Base-by-base conservation (phyloP, 2,888 invertebrate species). In the Drosophila putrida region DNA sequence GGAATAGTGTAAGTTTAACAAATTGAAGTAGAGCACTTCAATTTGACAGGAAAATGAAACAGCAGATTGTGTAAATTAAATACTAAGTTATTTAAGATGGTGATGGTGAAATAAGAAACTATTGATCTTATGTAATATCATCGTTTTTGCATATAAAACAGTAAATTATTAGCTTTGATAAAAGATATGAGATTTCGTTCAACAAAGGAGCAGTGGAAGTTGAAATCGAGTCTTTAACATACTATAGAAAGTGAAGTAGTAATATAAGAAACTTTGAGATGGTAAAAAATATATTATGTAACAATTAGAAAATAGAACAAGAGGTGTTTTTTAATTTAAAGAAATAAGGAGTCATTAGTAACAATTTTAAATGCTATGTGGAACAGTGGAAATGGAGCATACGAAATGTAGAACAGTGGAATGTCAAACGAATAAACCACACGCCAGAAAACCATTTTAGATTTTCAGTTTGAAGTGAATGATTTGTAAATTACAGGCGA, bases 401-500 rank as follows among this genome's bases (percentile, higher is more conserved):
- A 4, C n/a, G 27, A 43, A 60, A 61, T 46, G 43, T 54, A 10
- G 39, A 62, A 55, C 55, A 51, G 9, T 13, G 6, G 25, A 49
- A 36, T 58, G 6, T 25, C n/a, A 13, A 20, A 50, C 50, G 20
- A 41, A 38, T 41, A 57, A 35, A 33, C 4, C 9, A 64, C 25
- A 57, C 38, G 35, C 20, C 27, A 47, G 15, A 58, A 38, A 28
- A 38, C 6, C 20, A 71, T 50, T 25, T n/a, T n/a, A n/a, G 35
- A 38, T 31, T 47, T 41, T 49, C 25, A 2, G 44, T 28, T 44
- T 47, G n/a, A 43, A 49, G 47, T 69, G 49, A 73, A 75, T 64
- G 78, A 73, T 73, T 63, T 69, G 63, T 69, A 75, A 75, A 75
- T 73, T 75, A 73, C 69, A 73, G 61, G 36, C 44, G n/a, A 47